Conservation (phyloP, 2,113 vertebrate genomes). For the Opisthocomus hoazin region DNA sequence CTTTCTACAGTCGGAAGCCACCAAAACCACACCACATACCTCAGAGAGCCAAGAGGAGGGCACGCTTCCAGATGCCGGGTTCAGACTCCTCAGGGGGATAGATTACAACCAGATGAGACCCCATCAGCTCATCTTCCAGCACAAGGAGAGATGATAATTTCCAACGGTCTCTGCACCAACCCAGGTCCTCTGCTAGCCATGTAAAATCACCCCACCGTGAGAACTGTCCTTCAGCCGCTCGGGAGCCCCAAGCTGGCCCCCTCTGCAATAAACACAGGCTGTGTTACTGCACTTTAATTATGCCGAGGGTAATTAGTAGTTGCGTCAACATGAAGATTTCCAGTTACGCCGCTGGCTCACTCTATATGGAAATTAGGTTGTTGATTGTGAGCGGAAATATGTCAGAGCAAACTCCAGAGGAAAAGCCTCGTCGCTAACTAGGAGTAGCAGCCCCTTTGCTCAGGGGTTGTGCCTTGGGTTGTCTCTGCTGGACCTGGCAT, state of each 20-base stretch:
- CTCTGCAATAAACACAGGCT: neutral
- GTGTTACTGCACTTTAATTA: neutral
- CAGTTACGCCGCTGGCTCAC: neutral
- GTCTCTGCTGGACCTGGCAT: neutral
- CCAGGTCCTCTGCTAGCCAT: neutral
- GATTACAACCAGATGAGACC: neutral
- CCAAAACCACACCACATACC: neutral
- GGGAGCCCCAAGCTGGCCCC: neutral
- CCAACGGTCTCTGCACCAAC: neutral
- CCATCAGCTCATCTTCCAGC: neutral
- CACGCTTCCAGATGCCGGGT: neutral
- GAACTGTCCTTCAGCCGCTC: accelerated
- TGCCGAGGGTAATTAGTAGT: neutral
- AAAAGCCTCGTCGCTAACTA: neutral
- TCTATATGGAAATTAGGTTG: neutral
- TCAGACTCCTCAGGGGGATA: neutral
- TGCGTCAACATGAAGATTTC: neutral
- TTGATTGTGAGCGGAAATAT: neutral
- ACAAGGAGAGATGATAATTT: neutral
- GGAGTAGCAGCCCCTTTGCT: neutral
- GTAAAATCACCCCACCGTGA: neutral
- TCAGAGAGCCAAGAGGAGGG: neutral
- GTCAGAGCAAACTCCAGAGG: neutral
- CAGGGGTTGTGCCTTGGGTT: neutral
- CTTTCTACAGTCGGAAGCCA: neutral